These are phyloP conservation scores for Actinia tenebrosa DNA, from an alignment of 64 coral and sea anemone genomes.

Conservation along the genomic window DNA sequence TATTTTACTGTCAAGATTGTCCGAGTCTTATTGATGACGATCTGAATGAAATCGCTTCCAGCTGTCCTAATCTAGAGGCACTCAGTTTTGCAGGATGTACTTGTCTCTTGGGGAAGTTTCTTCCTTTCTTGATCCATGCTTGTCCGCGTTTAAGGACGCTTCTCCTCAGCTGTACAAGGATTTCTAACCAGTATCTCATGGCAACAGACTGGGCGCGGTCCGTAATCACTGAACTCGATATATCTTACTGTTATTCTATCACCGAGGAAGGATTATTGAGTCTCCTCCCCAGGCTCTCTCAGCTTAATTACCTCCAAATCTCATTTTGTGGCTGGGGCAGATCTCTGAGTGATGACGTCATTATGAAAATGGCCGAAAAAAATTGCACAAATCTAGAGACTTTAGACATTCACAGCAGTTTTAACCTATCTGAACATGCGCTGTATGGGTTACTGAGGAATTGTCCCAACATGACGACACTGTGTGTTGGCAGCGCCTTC, in stretches of 20 bases:
- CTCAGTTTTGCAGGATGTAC: conserved; percentile 67
- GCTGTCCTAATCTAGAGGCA: conserved; percentile 52
- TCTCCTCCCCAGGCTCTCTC: conserved; percentile 43
- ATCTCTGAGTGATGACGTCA: conserved; percentile 56
- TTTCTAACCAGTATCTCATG: conserved; percentile 49
- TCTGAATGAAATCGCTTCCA: conserved; percentile 20
- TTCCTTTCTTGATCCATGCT: conserved; percentile 43
- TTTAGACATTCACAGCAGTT: conserved; percentile 76
- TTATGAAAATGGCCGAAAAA: conserved; percentile 41
- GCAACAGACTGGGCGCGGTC: conserved; percentile 47
- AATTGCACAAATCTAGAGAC: conserved; percentile 24
- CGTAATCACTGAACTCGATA: conserved; percentile 54
- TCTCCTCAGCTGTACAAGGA: conserved; percentile 57
- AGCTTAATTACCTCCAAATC: conserved; percentile 57
- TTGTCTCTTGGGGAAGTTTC: conserved; percentile 51
- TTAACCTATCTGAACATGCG: conserved; percentile 52
- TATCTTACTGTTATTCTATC: conserved; percentile 77
- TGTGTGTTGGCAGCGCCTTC: conserved; percentile 62
- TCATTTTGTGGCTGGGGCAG: conserved; percentile 85
- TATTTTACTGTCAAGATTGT: conserved; percentile 75
- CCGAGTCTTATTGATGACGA: conserved; percentile 45
- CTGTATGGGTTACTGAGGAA: conserved; percentile 43
- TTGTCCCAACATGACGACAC: conserved; percentile 45
- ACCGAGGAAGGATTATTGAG: conserved; percentile 27
- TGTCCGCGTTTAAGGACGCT: conserved; percentile 58